These are phyloP conservation scores for Marronus borbonicus DNA, from an alignment of 2,888 invertebrate species.

Conservation along the genomic window DNA sequence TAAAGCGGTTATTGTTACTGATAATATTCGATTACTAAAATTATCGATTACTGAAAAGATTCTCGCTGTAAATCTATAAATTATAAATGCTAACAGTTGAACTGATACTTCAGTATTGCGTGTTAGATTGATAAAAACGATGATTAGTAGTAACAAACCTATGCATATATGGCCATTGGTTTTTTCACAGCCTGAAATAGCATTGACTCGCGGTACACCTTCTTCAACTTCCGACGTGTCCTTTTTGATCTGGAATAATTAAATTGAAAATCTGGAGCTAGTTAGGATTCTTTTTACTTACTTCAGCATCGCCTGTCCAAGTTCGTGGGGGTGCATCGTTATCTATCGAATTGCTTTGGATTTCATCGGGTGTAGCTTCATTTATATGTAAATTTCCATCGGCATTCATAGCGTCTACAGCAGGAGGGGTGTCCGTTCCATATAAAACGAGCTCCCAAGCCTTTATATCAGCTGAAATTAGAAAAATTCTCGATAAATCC, in stretches of 20 bases:
- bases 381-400: conserved; percentile 43
- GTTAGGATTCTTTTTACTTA: conserved; percentile 63
- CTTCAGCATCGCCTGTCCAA: conserved; percentile 79
- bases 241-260: conserved; percentile 65
- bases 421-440: conserved; percentile 78
- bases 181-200: conserved; percentile 66
- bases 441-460: conserved; percentile 89
- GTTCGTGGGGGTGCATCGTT: conserved; percentile 71
- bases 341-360: conserved; percentile 76
- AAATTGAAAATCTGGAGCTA: neutral
- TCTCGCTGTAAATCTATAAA: conserved; percentile 2
- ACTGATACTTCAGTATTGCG: conserved; percentile 50
- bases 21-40: neutral
- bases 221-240: conserved; percentile 66
- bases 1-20: conserved; percentile 1
- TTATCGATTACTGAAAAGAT: conserved; percentile 4
- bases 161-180: conserved; percentile 67
- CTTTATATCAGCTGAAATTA: conserved; percentile 72
- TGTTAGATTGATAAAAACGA: conserved; percentile 61
- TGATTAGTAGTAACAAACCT: conserved; percentile 70
- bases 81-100: conserved; percentile 6
- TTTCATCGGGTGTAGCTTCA: conserved; percentile 72
- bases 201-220: conserved; percentile 60
- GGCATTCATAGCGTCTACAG: conserved; percentile 52
- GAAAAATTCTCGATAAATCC: neutral